phyloP scores from a whole-genome alignment of 2,113 vertebrate species.

The Pygathrix nemaeus region DNA sequence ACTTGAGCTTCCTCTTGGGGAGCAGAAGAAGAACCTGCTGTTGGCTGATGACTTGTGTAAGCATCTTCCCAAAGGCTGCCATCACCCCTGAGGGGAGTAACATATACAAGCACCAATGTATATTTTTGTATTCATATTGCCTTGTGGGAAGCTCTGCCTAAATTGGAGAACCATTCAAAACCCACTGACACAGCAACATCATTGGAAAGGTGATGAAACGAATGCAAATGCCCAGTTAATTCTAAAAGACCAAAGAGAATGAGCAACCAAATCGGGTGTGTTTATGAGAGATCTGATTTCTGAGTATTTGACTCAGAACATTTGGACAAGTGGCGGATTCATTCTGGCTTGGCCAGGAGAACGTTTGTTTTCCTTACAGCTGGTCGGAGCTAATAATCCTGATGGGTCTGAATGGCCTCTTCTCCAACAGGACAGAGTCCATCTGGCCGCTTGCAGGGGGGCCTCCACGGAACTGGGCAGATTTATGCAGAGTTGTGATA shows the following conservation, averaged over 20 bases:
- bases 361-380: not conserved
- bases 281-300: not conserved
- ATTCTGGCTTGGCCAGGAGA: not conserved
- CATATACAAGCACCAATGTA: not conserved
- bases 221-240: not conserved
- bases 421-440: conserved; percentile 2
- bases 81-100: not conserved
- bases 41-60: not conserved
- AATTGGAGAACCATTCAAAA: not conserved
- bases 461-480: not conserved
- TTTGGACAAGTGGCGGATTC: not conserved
- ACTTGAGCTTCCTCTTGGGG: not conserved
- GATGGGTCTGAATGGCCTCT: not conserved
- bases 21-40: not conserved
- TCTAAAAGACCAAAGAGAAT: not conserved
- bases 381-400: not conserved
- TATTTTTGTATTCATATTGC: not conserved
- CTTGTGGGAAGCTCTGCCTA: not conserved
- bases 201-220: not conserved
- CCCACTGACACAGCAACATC: not conserved
- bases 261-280: not conserved
- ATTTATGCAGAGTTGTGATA: conserved; percentile 5
- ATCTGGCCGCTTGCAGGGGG: conserved; percentile 41
- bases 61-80: not conserved
- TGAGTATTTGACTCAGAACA: not conserved